Conservation (phyloP, 2,888 invertebrate genomes). For the Rotaria macrura region DNA sequence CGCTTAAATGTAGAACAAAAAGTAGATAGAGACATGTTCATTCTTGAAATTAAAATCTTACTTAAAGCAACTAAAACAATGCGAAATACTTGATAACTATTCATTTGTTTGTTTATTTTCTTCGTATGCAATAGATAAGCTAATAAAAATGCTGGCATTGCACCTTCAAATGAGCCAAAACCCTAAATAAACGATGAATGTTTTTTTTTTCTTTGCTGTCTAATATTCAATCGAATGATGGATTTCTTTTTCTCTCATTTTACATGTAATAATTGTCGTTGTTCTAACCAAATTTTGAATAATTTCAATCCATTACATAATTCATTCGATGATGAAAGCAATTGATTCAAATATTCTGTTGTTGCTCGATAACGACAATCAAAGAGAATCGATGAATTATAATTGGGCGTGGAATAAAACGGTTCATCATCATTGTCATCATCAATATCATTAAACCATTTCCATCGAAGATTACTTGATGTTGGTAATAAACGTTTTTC, state of each 20-base stretch:
- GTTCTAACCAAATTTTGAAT: not conserved
- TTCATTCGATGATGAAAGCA: not conserved
- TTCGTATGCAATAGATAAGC: not conserved
- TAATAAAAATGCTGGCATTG: not conserved
- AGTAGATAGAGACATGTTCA: no score
- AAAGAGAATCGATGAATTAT: not conserved
- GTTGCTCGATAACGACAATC: not conserved
- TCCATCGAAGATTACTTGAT: not conserved
- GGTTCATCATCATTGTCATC: not conserved
- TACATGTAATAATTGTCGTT: slow-evolving; percentile 1
- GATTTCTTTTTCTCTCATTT: not conserved
- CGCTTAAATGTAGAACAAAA: not conserved
- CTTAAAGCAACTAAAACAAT: not conserved
- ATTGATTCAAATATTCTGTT: not conserved
- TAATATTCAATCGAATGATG: not conserved
- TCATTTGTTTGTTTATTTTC: not conserved
- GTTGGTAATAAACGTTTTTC: not conserved
- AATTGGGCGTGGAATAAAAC: not conserved
- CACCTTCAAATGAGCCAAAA: not conserved
- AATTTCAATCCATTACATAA: slow-evolving; percentile 1
- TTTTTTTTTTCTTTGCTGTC: not conserved
- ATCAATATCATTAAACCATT: not conserved
- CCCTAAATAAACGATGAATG: not conserved
- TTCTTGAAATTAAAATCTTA: no score
- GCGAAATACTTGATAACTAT: not conserved